These are phyloP conservation scores for Zosterops hypoxanthus DNA, from an alignment of 2,113 vertebrate species.

Conservation along the genomic window DNA sequence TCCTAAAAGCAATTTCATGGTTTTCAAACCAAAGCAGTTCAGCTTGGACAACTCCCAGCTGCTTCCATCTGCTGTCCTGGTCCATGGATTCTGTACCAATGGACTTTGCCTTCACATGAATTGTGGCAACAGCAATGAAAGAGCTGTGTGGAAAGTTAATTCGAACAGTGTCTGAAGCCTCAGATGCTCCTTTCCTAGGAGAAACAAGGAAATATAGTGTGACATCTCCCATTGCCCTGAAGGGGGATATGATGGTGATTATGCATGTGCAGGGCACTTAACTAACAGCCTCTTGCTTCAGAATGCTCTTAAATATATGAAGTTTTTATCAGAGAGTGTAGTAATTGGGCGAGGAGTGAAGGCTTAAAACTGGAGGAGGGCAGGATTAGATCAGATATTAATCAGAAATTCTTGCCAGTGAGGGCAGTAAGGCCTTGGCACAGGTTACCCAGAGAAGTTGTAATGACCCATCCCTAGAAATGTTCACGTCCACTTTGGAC, in stretches of 20 bases:
- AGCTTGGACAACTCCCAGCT: not conserved
- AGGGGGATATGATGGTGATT: not conserved
- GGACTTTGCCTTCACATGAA: not conserved
- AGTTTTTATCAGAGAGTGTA: not conserved
- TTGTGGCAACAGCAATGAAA: not conserved
- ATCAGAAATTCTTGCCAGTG: not conserved
- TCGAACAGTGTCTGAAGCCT: not conserved
- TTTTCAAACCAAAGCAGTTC: not conserved
- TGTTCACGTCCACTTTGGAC: not conserved
- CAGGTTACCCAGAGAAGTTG: not conserved
- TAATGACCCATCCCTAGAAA: not conserved
- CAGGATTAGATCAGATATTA: not conserved
- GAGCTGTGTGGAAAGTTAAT: not conserved
- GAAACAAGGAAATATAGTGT: not conserved
- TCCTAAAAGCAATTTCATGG: not conserved
- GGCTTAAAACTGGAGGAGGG: not conserved
- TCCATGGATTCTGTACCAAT: not conserved
- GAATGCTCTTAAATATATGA: not conserved
- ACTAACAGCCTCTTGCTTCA: not conserved
- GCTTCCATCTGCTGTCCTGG: not conserved
- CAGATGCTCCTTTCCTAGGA: not conserved
- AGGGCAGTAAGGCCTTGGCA: not conserved
- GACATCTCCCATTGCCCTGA: accelerated
- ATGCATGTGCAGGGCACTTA: not conserved
- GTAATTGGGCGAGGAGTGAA: not conserved